phyloP scores from a whole-genome alignment of 1,140 invertebrate genomes.

The Cyphomyrmex costatus region DNA sequence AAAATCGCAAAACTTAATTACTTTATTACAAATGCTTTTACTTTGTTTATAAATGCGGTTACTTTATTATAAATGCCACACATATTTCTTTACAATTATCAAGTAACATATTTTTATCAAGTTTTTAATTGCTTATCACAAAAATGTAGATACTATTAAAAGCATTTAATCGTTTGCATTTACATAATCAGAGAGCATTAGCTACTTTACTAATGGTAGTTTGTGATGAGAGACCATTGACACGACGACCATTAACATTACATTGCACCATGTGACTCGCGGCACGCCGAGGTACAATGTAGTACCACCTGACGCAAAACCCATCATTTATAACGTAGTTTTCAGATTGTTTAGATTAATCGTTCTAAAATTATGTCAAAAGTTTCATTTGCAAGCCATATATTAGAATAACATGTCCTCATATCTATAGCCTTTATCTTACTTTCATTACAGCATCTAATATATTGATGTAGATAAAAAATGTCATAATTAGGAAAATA shows the following conservation, averaged over 20 bases:
- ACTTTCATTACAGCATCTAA: background rate
- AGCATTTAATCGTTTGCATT: conserved; percentile 40
- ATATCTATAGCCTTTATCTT: conserved; percentile 13
- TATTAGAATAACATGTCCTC: conserved; percentile 18
- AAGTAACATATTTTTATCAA: background rate
- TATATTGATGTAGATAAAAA: background rate
- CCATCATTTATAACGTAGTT: conserved; percentile 63
- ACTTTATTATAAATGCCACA: background rate
- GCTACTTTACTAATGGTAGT: conserved; percentile 50
- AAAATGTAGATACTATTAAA: conserved; percentile 1
- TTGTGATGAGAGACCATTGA: conserved; percentile 60
- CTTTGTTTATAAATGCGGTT: too few relatives aligned
- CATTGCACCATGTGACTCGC: conserved; percentile 60
- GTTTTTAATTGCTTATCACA: background rate
- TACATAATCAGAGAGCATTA: conserved; percentile 50
- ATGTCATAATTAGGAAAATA: background rate
- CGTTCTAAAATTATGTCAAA: conserved; percentile 61
- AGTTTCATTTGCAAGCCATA: conserved; percentile 47
- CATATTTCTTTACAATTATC: background rate
- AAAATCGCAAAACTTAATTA: too few relatives aligned
- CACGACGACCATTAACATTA: conserved; percentile 57
- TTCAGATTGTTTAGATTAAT: conserved; percentile 55
- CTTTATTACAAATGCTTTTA: background rate
- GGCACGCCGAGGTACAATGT: conserved; percentile 64
- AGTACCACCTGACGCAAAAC: conserved; percentile 62